Percentiles rank a stretch among this genome's conserved stretches.
These are phyloP conservation scores for Podarcis raffonei DNA, from an alignment of 2,113 vertebrate genomes.

Conservation along the genomic window DNA sequence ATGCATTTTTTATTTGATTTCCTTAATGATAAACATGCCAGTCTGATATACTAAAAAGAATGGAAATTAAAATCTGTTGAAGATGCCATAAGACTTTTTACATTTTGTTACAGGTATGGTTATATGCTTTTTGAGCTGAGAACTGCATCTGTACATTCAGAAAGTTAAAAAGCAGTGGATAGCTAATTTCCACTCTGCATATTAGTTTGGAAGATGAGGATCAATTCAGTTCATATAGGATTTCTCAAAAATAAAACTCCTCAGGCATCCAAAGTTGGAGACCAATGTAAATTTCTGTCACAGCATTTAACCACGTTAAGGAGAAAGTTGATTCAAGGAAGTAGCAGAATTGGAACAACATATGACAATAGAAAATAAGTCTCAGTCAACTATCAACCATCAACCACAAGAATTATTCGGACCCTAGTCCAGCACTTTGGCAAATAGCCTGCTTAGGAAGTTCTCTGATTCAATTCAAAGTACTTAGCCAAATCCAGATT, in stretches of 20 bases:
- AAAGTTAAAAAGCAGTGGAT: not conserved
- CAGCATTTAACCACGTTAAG: not conserved
- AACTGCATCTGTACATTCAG: not conserved
- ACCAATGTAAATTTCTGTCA: not conserved
- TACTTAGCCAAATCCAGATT: no score
- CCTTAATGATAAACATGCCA: no score
- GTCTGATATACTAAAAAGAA: no score
- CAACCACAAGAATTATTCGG: no score
- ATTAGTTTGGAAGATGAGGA: not conserved
- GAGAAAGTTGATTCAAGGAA: not conserved
- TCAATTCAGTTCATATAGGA: no score
- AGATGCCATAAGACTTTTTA: not conserved
- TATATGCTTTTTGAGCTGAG: not conserved
- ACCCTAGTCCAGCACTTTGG: no score
- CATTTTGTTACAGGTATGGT: not conserved
- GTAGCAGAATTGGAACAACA: not conserved
- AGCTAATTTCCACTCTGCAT: not conserved
- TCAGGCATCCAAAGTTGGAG: not conserved
- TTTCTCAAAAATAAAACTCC: not conserved
- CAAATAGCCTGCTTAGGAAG: no score
- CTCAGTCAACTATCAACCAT: no score
- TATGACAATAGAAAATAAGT: not conserved
- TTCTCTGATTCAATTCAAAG: no score
- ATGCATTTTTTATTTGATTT: no score
- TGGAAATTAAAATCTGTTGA: no score